A percentile compares a stretch with the other conserved stretches of the same genome.
phyloP scores from a whole-genome alignment of 2,113 vertebrate species.

The Hucho hucho region DNA sequence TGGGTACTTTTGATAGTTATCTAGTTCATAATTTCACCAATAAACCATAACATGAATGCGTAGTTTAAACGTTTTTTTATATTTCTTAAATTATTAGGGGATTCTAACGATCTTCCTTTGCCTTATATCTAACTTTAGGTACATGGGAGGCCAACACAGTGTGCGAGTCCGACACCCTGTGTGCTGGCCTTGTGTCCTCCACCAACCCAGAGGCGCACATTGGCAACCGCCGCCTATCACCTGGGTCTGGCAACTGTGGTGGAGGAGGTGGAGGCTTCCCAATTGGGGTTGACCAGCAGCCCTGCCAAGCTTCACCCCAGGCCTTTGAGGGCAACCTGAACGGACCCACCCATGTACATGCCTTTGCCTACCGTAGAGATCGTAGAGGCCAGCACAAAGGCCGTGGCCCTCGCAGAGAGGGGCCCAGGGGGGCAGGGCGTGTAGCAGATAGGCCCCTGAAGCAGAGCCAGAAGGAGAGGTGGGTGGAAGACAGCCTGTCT shows the following conservation, averaged over 20 bases:
- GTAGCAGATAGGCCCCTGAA: conserved; percentile 53
- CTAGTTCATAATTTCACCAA: too few relatives aligned
- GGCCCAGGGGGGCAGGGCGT: conserved; percentile 38
- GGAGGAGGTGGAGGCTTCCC: conserved; percentile 71
- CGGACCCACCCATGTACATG: conserved; percentile 39
- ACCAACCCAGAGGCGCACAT: conserved; percentile 78
- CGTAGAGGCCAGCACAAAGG: conserved; percentile 65
- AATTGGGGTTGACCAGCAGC: conserved; percentile 51
- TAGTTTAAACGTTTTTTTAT: too few relatives aligned
- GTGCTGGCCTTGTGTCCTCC: conserved; percentile 69
- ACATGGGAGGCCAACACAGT: conserved; percentile 77
- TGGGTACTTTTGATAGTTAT: too few relatives aligned
- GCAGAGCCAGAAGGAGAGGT: conserved; percentile 64
- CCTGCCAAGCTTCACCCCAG: conserved; percentile 51
- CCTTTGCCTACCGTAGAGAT: conserved; percentile 54
- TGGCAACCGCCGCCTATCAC: conserved; percentile 79
- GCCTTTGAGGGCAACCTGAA: conserved; percentile 32
- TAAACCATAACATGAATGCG: too few relatives aligned
- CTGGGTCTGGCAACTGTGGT: conserved; percentile 70
- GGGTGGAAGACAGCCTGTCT: conserved; percentile 76
- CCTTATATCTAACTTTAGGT: conserved; percentile 56
- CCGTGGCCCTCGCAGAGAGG: conserved; percentile 62
- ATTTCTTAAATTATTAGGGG: too few relatives aligned
- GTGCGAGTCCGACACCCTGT: conserved; percentile 74
- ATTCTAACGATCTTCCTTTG: not conserved